These are phyloP conservation scores for Zootermopsis nevadensis DNA, from an alignment of 2,888 invertebrate genomes.

Conservation along the genomic window DNA sequence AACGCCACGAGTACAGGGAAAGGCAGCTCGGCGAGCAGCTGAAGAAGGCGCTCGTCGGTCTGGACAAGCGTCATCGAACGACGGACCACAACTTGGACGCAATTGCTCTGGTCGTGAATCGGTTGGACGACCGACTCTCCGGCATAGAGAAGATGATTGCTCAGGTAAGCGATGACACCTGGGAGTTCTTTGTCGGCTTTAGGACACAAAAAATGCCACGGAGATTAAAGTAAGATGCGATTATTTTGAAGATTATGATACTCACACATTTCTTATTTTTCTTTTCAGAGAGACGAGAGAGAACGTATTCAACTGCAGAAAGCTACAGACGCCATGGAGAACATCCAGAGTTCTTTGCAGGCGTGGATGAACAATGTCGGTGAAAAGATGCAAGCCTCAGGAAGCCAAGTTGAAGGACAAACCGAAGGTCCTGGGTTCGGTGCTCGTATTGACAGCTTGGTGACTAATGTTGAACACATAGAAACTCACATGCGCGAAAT, in stretches of 20 bases:
- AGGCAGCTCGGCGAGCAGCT: conserved; percentile 81
- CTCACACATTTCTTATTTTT: neutral
- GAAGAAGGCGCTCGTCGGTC: conserved; percentile 75
- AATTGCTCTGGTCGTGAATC: conserved; percentile 74
- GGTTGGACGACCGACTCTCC: conserved; percentile 80
- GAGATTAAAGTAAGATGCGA: too few relatives aligned
- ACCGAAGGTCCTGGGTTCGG: neutral
- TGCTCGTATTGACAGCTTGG: conserved; percentile 44
- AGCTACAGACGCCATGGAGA: conserved; percentile 70
- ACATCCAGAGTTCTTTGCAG: conserved; percentile 65
- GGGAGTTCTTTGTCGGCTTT: too few relatives aligned
- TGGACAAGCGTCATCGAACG: conserved; percentile 79
- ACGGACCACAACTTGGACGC: conserved; percentile 68
- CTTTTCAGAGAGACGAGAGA: conserved; percentile 72
- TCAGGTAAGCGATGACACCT: conserved; percentile 65
- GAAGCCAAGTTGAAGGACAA: conserved; percentile 56
- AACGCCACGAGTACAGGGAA: conserved; percentile 86
- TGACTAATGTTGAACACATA: conserved; percentile 32
- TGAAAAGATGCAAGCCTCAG: conserved; percentile 63
- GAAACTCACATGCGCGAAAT: conserved; percentile 23
- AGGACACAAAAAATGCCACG: too few relatives aligned
- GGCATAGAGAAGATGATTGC: conserved; percentile 81
- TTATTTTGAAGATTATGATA: too few relatives aligned
- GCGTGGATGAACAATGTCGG: conserved; percentile 62
- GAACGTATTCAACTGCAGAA: conserved; percentile 73